Evolutionary conservation across 2,797 vertebrate species (phyloP).

Genomic region (Xenopus petersii): DNA sequence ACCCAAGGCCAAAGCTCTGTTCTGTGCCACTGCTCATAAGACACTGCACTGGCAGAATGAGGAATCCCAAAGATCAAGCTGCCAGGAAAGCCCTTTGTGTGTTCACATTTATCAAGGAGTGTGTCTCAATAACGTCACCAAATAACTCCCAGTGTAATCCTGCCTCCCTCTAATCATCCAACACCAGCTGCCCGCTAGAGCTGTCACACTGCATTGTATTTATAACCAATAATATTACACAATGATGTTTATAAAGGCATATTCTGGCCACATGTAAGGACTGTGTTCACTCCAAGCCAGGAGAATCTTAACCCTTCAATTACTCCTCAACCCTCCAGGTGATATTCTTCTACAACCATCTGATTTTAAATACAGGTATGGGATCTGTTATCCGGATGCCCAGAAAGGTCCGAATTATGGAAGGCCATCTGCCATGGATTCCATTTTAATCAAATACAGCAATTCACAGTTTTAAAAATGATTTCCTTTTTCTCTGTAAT

Average conservation of each 20-base stretch:
- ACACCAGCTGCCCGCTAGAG: conserved; percentile 5
- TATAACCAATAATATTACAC: neutral
- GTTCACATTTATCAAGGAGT: conserved; percentile 26
- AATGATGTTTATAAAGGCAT: neutral
- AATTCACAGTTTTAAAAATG: too few species aligned
- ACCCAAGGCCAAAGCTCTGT: conserved; percentile 15
- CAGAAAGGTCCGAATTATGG: too few species aligned
- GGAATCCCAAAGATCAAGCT: conserved; percentile 40
- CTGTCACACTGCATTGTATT: conserved; percentile 19
- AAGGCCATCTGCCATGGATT: too few species aligned
- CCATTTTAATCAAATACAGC: too few species aligned
- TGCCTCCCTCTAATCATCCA: neutral
- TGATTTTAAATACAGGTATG: too few species aligned
- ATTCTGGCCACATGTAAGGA: neutral
- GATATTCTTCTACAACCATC: too few species aligned
- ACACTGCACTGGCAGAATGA: conserved; percentile 15
- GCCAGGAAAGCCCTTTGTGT: conserved; percentile 36
- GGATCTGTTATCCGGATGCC: too few species aligned
- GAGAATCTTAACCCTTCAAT: too few species aligned
- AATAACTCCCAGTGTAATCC: neutral
- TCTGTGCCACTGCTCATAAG: conserved; percentile 26
- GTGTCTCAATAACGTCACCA: conserved; percentile 6
- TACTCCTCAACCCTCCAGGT: too few species aligned
- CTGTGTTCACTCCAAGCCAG: neutral
- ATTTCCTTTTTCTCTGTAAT: too few species aligned